A percentile compares a stretch with the other conserved stretches of the same genome.
Evolutionary conservation across 2,797 vertebrate species (phyloP).

Genomic region (Gadopsis bispinosus): DNA sequence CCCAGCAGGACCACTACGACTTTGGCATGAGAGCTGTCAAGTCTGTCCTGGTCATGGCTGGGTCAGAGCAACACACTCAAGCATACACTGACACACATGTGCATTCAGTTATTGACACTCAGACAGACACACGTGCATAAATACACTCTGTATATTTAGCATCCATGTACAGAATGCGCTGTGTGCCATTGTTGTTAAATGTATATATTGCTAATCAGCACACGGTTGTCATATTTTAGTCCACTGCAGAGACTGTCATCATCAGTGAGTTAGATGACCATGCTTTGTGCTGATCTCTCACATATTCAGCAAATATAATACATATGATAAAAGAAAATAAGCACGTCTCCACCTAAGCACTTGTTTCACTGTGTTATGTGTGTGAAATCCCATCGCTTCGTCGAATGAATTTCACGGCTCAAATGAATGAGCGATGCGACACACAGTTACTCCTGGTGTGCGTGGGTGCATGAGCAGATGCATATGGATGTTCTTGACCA

Average conservation of each 20-base stretch:
- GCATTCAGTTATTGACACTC: constrained; percentile 26
- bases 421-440: neutral
- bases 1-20: constrained; percentile 92
- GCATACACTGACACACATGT: constrained; percentile 31
- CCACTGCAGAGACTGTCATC: neutral
- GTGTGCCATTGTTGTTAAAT: neutral
- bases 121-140: neutral
- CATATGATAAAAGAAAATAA: neutral
- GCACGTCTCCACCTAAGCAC: neutral
- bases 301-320: neutral
- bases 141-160: neutral
- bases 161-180: neutral
- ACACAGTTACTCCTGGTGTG: constrained; percentile 2
- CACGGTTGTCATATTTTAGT: neutral
- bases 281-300: neutral
- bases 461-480: constrained; percentile 18
- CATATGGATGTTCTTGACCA: constrained; percentile 28
- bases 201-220: neutral
- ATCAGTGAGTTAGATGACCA: neutral
- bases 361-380: neutral
- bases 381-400: constrained; percentile 18
- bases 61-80: constrained; percentile 76
- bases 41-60: constrained; percentile 91
- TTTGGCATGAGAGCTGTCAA: constrained; percentile 92
- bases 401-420: neutral